These are phyloP conservation scores for Rapana venosa DNA, from an alignment of 2,888 invertebrate species.

Conservation along the genomic window DNA sequence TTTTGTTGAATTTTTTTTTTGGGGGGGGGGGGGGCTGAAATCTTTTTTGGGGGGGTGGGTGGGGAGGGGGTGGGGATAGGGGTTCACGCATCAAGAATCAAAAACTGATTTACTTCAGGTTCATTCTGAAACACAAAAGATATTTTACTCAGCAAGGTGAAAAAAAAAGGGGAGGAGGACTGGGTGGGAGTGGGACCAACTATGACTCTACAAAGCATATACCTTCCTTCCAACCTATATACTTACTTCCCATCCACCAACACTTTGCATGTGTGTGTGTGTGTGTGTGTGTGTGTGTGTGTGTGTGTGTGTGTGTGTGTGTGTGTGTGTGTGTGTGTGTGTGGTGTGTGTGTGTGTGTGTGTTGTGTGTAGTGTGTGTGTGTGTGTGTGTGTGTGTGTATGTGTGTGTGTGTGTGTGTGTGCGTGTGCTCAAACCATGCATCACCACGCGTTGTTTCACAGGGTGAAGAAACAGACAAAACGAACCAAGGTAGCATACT, in stretches of 20 bases:
- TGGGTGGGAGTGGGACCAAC: background rate
- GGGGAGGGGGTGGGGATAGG: background rate
- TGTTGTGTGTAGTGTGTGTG: background rate
- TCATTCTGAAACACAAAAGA: constrained; percentile 20
- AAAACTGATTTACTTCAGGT: constrained; percentile 14
- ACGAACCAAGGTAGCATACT: constrained; percentile 7
- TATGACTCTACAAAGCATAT: background rate
- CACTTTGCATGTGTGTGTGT: too few species aligned
- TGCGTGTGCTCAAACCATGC: background rate
- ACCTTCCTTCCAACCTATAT: background rate
- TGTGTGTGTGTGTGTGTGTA: background rate
- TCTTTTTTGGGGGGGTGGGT: background rate
- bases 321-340: too few species aligned
- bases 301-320: background rate
- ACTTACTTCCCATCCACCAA: too few species aligned
- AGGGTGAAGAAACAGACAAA: background rate
- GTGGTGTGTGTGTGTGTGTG: background rate
- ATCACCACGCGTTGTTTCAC: background rate
- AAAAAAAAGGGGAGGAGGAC: background rate
- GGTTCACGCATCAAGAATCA: background rate
- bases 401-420: too few species aligned
- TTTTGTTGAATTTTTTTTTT: too few species aligned
- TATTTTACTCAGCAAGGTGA: background rate
- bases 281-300: too few species aligned
- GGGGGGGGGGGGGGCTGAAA: too few species aligned